Evolutionary conservation across 64 coral and sea anemone genomes (phyloP).

Genomic region (Astreopora myriophthalma): DNA sequence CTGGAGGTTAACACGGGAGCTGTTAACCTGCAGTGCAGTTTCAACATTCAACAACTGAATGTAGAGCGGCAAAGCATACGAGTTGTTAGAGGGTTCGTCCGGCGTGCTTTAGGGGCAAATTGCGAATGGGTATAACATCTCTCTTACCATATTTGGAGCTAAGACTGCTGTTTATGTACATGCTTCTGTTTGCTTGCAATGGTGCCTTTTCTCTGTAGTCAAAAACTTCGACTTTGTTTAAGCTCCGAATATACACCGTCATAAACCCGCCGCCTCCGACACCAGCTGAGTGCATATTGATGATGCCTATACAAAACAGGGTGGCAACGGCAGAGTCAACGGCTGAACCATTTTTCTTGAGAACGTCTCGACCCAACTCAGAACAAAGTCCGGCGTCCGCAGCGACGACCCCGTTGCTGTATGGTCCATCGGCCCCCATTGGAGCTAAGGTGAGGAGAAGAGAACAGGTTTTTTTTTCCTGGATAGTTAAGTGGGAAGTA

Average conservation of each 20-base stretch:
- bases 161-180: slow-evolving; percentile 74
- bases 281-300: slow-evolving; percentile 97
- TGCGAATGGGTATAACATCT: no score
- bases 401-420: slow-evolving; percentile 73
- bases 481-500: no score
- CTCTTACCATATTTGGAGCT: slow-evolving; percentile 55
- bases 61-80: no score
- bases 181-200: slow-evolving; percentile 31
- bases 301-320: slow-evolving; percentile 88
- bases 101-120: no score
- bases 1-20: no score
- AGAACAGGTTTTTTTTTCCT: no score
- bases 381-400: slow-evolving; percentile 84
- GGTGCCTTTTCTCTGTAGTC: slow-evolving; percentile 89
- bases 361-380: slow-evolving; percentile 79
- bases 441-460: not conserved
- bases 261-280: slow-evolving; percentile 96
- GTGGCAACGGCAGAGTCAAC: slow-evolving; percentile 85
- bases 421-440: slow-evolving; percentile 65
- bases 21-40: no score
- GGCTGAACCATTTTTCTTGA: slow-evolving; percentile 89
- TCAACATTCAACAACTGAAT: no score
- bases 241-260: slow-evolving; percentile 62
- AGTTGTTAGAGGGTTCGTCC: no score
- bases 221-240: slow-evolving; percentile 44